Percentiles rank a stretch among this genome's conserved stretches.
phyloP scores from a whole-genome alignment of 2,888 invertebrate species.

The Acanthosepion esculentum region DNA sequence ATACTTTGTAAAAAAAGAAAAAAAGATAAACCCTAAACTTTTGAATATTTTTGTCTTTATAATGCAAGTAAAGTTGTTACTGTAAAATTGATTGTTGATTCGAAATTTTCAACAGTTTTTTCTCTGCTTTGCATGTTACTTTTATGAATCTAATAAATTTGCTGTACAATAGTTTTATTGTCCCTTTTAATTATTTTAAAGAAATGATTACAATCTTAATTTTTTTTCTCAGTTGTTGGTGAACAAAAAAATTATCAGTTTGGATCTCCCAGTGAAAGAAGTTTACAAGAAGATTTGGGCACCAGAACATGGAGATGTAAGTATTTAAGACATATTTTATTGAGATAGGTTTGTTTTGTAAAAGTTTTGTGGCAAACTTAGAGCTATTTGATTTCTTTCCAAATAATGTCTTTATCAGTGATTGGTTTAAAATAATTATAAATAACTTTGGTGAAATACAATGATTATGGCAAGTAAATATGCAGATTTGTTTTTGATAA shows the following conservation, averaged over 20 bases:
- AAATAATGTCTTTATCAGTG: not conserved
- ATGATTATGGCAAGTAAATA: too few species aligned
- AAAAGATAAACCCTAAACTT: not conserved
- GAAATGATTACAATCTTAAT: not conserved
- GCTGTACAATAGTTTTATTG: too few species aligned
- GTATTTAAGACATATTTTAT: slow-evolving; percentile 40
- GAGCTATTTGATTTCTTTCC: not conserved
- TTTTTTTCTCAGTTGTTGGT: slow-evolving; percentile 82
- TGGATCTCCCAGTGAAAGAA: slow-evolving; percentile 94
- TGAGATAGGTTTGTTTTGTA: not conserved
- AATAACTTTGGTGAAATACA: too few species aligned
- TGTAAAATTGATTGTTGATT: not conserved
- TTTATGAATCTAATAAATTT: too few species aligned
- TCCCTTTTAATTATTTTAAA: too few species aligned
- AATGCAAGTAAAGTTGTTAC: not conserved
- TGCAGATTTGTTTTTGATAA: too few species aligned
- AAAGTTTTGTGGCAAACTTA: not conserved
- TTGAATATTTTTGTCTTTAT: not conserved
- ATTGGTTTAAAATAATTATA: too few species aligned
- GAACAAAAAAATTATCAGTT: slow-evolving; percentile 97
- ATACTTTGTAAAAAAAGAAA: not conserved
- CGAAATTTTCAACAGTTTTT: not conserved
- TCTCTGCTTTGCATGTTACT: too few species aligned
- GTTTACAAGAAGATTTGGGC: slow-evolving; percentile 78
- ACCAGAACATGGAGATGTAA: slow-evolving; percentile 78